Base-by-base conservation (phyloP, 2,797 vertebrate genomes). In the Sebastiscus albofasciatus region DNA sequence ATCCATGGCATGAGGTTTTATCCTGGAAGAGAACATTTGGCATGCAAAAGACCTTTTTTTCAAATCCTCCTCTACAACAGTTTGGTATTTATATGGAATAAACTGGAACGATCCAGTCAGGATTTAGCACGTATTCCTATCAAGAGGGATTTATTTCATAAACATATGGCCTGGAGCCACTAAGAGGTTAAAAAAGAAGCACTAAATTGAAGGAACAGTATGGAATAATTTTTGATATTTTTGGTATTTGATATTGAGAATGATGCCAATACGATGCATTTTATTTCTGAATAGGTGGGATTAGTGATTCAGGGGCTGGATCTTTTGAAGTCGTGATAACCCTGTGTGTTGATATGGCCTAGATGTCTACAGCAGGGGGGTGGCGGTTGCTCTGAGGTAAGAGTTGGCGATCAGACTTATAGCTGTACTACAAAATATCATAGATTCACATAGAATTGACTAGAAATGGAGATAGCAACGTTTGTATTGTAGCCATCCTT, bases 61-160 rank as follows among this genome's bases (percentile, higher is more conserved):
- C 10, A 11, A 84, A 81, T 72, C 62, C 20, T 72, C 20, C 56
- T 67, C 27, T 26, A 20, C 26, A 42, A 49, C 18, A 58, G 49
- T 73, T 68, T 67, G 16, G 14, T 79, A 67, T 79, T 83, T 84
- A 66, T 56, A 60, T 72, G 46, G 14, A 62, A 65, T 36, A 46
- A 67, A 77, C 66, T 54, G 39, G 59, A 88, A 56, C 1, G 27
- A 79, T 55, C 31, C 72, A n/a, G 61, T 72, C 42, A 58, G 82
- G 82, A 81, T 76, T 46, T 74, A 73, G 59, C 34, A 56, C n/a
- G 69, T 71, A 67, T 69, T 80, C 39, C 60, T 27, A 33, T 77
- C 14, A 56, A 73, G 46, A 65, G 16, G 14, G 22, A 85, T 89
- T 82, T 85, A 77, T 61, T 75, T 71, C 60, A 71, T 6, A 56